A percentile compares a stretch with the other conserved stretches of the same genome.
phyloP scores from a whole-genome alignment of 2,888 invertebrate species.

The Hyposoter didymator region DNA sequence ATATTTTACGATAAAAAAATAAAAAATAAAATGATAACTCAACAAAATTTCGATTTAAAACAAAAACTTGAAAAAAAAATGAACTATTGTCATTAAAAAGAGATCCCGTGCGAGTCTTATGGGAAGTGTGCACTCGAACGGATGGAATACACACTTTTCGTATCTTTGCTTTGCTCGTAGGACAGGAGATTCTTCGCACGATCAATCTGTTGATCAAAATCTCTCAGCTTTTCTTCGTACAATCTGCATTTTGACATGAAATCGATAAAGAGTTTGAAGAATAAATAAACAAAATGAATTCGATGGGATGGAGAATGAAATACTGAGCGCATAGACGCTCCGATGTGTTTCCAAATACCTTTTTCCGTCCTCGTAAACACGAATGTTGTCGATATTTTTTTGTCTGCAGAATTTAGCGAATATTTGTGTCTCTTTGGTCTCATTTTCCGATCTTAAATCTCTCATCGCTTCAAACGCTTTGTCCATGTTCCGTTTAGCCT shows the following conservation, averaged over 20 bases:
- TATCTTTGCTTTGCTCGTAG: conserved; percentile 95
- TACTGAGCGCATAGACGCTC: background rate
- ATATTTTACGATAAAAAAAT: background rate
- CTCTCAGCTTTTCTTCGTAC: conserved; percentile 95
- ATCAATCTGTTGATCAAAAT: conserved; percentile 97
- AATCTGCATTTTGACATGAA: conserved; percentile 82
- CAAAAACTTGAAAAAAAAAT: background rate
- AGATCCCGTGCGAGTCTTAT: background rate
- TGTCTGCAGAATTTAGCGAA: conserved; percentile 95
- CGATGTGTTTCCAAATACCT: conserved; percentile 82
- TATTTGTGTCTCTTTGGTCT: conserved; percentile 96
- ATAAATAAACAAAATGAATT: background rate
- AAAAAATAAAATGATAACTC: too few species aligned
- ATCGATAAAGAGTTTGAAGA: background rate
- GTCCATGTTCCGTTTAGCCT: conserved; percentile 26
- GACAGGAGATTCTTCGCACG: conserved; percentile 95
- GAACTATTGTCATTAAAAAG: background rate
- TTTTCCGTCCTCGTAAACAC: conserved; percentile 98
- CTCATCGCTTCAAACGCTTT: conserved; percentile 87
- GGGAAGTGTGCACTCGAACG: too few species aligned
- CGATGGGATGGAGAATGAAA: background rate
- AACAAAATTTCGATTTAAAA: background rate
- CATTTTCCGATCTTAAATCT: conserved; percentile 95
- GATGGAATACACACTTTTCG: conserved; percentile 87
- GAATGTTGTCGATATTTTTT: conserved; percentile 96